A percentile compares a stretch with the other conserved stretches of the same genome.
Conservation (phyloP, 2,113 vertebrate genomes). For the Merops nubicus region DNA sequence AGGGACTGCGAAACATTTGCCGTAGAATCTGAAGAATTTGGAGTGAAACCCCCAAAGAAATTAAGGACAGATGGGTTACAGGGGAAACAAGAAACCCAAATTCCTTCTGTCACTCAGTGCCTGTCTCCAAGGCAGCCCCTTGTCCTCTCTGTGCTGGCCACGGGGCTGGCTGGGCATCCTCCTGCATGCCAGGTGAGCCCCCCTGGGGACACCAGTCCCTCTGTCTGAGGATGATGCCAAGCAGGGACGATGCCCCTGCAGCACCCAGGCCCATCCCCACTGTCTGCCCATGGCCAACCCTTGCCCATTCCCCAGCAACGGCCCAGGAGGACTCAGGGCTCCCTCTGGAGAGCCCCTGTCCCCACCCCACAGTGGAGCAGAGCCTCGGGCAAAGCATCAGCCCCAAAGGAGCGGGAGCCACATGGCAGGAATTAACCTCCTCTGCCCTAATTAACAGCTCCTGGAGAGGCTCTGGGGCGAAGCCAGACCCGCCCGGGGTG, state of each 20-base stretch:
- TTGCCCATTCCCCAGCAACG: accelerated
- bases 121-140: not conserved
- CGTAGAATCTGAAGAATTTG: conserved; percentile 61
- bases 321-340: not conserved
- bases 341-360: accelerated
- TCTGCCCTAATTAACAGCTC: not conserved
- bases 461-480: accelerated
- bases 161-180: not conserved
- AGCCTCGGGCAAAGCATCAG: accelerated
- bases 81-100: not conserved
- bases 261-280: not conserved
- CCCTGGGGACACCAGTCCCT: accelerated
- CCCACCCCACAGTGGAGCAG: accelerated
- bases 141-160: accelerated
- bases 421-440: not conserved
- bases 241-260: not conserved
- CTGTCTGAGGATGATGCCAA: not conserved
- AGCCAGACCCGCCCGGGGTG: not conserved
- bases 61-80: conserved; percentile 67
- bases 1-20: conserved; percentile 54
- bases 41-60: conserved; percentile 66
- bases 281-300: accelerated
- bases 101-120: not conserved
- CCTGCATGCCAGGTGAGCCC: accelerated
- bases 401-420: not conserved